A percentile compares a stretch with the other conserved stretches of the same genome.
phyloP scores from a whole-genome alignment of 1,140 invertebrate genomes.

The Agrypnia vestita region DNA sequence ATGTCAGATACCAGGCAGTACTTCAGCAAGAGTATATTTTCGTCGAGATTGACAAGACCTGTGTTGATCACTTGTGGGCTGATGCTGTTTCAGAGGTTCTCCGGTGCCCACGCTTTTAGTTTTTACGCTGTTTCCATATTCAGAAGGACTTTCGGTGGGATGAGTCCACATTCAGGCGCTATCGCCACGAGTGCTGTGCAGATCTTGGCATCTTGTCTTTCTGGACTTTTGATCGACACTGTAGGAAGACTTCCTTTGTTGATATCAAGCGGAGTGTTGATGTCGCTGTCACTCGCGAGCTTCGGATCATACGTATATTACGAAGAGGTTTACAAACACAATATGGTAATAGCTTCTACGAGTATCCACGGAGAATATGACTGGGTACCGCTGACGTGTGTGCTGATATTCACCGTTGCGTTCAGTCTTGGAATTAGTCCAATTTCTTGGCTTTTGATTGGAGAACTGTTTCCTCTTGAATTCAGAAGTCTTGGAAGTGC shows the following conservation, averaged over 20 bases:
- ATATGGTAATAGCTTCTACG: slow-evolving; percentile 63
- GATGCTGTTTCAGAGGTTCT: slow-evolving; percentile 90
- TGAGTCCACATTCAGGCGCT: slow-evolving; percentile 87
- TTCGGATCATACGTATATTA: slow-evolving; percentile 88
- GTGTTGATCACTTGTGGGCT: slow-evolving; percentile 86
- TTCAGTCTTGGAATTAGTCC: slow-evolving; percentile 92
- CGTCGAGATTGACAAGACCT: slow-evolving; percentile 76
- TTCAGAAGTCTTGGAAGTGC: slow-evolving; percentile 88
- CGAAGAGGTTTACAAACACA: slow-evolving; percentile 73
- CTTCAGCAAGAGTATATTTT: slow-evolving; percentile 69
- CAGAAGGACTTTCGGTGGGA: slow-evolving; percentile 82
- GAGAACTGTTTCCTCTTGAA: slow-evolving; percentile 90
- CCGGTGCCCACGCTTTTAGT: slow-evolving; percentile 86
- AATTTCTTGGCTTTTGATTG: slow-evolving; percentile 90
- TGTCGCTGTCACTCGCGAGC: slow-evolving; percentile 85
- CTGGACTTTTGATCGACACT: slow-evolving; percentile 85
- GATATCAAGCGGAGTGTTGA: slow-evolving; percentile 86
- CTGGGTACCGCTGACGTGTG: slow-evolving; percentile 88
- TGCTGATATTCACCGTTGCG: slow-evolving; percentile 86
- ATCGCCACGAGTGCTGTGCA: slow-evolving; percentile 86
- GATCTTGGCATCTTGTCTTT: slow-evolving; percentile 83
- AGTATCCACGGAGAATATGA: slow-evolving; percentile 75
- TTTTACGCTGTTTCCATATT: slow-evolving; percentile 89
- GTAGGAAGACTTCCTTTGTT: slow-evolving; percentile 84
- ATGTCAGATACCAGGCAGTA: slow-evolving; percentile 64